These are phyloP conservation scores for Ochropleura leucogaster DNA, from an alignment of 2,888 invertebrate genomes.

Conservation along the genomic window DNA sequence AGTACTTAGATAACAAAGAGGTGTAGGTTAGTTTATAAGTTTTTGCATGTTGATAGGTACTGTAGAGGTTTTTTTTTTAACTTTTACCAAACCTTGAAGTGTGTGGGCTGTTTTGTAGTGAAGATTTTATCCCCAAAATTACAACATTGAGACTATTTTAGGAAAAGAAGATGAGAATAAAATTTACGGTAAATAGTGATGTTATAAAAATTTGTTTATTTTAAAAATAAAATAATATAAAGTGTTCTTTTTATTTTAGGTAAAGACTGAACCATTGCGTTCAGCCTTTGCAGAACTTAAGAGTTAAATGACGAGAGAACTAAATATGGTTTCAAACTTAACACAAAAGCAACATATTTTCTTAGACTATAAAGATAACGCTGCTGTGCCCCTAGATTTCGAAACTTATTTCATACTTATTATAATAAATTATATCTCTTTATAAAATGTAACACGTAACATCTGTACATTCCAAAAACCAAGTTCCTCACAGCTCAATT, in stretches of 20 bases:
- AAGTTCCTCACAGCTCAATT: slow-evolving; percentile 34
- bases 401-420: background rate
- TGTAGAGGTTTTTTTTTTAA: no score
- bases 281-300: no score
- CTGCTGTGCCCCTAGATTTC: background rate
- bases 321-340: background rate
- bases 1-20: background rate
- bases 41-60: background rate
- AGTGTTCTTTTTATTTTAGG: no score
- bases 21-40: background rate
- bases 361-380: background rate
- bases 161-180: no score
- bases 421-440: background rate
- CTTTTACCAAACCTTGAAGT: no score
- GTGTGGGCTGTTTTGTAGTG: no score
- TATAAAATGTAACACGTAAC: background rate
- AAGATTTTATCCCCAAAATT: no score
- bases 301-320: background rate
- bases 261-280: no score
- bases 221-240: no score
- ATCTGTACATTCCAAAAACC: background rate
- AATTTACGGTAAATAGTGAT: no score
- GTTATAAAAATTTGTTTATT: no score
- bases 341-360: background rate
- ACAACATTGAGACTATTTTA: no score